A percentile compares a stretch with the other conserved stretches of the same genome.
Conservation (phyloP, 2,113 vertebrate species). For the Serranochromis macrocephalus region DNA sequence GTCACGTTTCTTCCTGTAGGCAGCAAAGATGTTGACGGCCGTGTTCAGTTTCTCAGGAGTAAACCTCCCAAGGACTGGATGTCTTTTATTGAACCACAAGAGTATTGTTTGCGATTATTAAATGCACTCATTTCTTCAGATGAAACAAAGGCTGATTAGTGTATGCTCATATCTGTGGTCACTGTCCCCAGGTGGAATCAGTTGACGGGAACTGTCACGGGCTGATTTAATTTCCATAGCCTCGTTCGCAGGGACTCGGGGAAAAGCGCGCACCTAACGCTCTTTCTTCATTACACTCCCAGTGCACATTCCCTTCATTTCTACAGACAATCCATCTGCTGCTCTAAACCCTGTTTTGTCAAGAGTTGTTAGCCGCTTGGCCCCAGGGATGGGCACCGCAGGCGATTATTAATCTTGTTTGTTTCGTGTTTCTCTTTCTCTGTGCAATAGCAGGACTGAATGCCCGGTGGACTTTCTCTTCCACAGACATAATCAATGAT, state of each 20-base stretch:
- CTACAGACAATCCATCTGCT: constrained; percentile 73
- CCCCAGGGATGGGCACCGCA: constrained; percentile 57
- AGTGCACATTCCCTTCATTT: constrained; percentile 67
- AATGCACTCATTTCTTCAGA: constrained; percentile 72
- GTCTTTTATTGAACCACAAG: constrained; percentile 74
- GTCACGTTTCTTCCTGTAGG: constrained; percentile 1
- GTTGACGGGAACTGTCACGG: constrained; percentile 73
- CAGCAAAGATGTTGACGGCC: neutral
- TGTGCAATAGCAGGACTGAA: constrained; percentile 41
- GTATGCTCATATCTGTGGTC: constrained; percentile 80
- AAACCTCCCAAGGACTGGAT: constrained; percentile 17
- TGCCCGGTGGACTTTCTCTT: constrained; percentile 51
- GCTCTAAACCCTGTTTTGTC: constrained; percentile 72
- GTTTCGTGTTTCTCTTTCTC: constrained; percentile 54
- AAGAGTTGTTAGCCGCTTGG: constrained; percentile 66
- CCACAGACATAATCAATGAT: constrained; percentile 65
- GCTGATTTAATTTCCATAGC: constrained; percentile 84
- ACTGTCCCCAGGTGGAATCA: constrained; percentile 80
- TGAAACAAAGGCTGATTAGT: constrained; percentile 81
- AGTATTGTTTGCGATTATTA: constrained; percentile 89
- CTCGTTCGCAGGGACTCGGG: constrained; percentile 49
- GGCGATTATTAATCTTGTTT: constrained; percentile 70
- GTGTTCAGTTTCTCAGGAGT: neutral
- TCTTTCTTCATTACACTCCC: constrained; percentile 70
- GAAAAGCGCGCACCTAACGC: constrained; percentile 64